A percentile compares a stretch with the other conserved stretches of the same genome.
These are phyloP conservation scores for Philonicus albiceps DNA, from an alignment of 2,888 invertebrate species.

Conservation along the genomic window DNA sequence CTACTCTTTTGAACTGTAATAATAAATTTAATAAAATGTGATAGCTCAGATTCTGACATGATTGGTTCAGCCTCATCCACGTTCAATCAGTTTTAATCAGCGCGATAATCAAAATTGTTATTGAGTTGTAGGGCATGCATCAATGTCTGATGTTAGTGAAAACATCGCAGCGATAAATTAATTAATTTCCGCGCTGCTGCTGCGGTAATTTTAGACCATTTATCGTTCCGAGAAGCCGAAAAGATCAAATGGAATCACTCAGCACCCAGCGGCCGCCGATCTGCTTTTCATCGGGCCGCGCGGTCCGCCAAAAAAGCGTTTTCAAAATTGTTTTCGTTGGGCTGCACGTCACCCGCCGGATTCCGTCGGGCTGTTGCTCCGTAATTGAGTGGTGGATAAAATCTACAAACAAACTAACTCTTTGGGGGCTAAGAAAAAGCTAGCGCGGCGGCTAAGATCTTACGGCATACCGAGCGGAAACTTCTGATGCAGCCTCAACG, in stretches of 20 bases:
- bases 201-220: not conserved
- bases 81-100: not conserved
- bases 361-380: not conserved
- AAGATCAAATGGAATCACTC: slow-evolving; percentile 34
- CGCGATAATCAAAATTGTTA: not conserved
- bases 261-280: not conserved
- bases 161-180: not conserved
- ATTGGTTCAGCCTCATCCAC: not conserved
- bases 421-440: not conserved
- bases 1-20: not conserved
- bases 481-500: not conserved
- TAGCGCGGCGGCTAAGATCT: slow-evolving; percentile 14
- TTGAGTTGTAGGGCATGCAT: not conserved
- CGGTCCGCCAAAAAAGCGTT: not conserved
- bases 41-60: not conserved
- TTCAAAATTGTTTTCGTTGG: slow-evolving; percentile 8
- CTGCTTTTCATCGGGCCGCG: slow-evolving; percentile 15
- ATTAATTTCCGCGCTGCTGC: not conserved
- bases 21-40: not conserved
- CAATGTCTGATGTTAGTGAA: not conserved
- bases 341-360: not conserved
- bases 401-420: slow-evolving; percentile 18
- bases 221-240: slow-evolving; percentile 6
- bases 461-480: not conserved
- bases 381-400: slow-evolving; percentile 33